Base-by-base conservation (phyloP, 2,888 invertebrate species). In the Plagodis dolabraria region DNA sequence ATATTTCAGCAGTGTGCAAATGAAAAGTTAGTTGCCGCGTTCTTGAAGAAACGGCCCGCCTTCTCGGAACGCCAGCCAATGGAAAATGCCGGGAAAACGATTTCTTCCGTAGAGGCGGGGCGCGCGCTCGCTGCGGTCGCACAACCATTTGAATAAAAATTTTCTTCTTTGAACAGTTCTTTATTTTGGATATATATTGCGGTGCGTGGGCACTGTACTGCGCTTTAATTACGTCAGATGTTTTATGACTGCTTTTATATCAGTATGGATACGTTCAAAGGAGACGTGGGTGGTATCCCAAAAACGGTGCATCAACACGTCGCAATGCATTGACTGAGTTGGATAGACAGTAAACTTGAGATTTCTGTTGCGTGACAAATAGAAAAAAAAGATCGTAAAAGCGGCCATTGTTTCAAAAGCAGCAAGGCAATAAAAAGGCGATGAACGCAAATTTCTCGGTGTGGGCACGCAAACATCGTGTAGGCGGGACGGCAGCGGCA, bases 1-100 rank as follows among this genome's bases (percentile, higher is more conserved):
- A 90, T 92, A 90, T 91, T 91, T 90, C 83, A 89, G 86, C 82
- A 82, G 85, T 81, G 87, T 88, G 89, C 91, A 92, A 92, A 92
- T 92, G 92, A 90, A 92, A 92, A 91, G 90, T 92, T 90, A 82
- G 84, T 84, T 84, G 83, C 80, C 76, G 64, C 75, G 70, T 89
- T 88, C 85, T 87, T 83, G 76, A 88, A 87, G 89, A 87, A 86
- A 75, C 71, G 79, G 76, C 85, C 79, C 83, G 83, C 87, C 89
- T 85, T 85, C 85, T 55, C 76, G 79, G 71, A 79, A 77, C 82
- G 81, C 77, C 82, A 87, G 87, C 92, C 92, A 92, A 92, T 92
- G 85, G 89, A 90, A 88, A 88, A 88, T 81, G 86, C 83, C 85
- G 86, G 88, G 81, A 88, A 88, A 89, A 84, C 87, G 84, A 82